Evolutionary conservation across 2,113 vertebrate genomes (phyloP).

Genomic region (Centropus bengalensis): DNA sequence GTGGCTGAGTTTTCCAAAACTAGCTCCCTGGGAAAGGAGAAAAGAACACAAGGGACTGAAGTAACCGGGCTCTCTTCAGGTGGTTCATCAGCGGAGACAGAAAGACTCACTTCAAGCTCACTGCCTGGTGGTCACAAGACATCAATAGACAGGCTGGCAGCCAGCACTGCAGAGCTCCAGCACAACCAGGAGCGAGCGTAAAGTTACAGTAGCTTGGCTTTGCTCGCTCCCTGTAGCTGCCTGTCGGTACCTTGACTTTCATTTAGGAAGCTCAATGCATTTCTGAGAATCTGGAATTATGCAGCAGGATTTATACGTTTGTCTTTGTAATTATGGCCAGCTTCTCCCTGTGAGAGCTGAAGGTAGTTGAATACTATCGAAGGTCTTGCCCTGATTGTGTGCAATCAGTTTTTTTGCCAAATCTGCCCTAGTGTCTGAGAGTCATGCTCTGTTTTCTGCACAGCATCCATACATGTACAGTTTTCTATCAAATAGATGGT

Average conservation of each 20-base stretch:
- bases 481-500: neutral
- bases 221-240: neutral
- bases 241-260: neutral
- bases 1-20: neutral
- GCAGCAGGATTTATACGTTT: neutral
- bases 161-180: neutral
- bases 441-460: neutral
- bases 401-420: neutral
- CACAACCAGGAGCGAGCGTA: neutral
- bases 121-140: neutral
- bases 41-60: neutral
- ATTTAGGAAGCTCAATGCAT: neutral
- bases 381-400: neutral
- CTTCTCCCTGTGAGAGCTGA: neutral
- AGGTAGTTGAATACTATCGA: neutral
- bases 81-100: neutral
- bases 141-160: neutral
- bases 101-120: neutral
- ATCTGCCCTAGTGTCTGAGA: neutral
- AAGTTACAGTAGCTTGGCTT: neutral
- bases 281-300: neutral
- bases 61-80: neutral
- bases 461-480: neutral
- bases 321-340: neutral
- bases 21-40: neutral